phyloP scores from a whole-genome alignment of 1,140 invertebrate genomes.

The Drosophila takahashii region DNA sequence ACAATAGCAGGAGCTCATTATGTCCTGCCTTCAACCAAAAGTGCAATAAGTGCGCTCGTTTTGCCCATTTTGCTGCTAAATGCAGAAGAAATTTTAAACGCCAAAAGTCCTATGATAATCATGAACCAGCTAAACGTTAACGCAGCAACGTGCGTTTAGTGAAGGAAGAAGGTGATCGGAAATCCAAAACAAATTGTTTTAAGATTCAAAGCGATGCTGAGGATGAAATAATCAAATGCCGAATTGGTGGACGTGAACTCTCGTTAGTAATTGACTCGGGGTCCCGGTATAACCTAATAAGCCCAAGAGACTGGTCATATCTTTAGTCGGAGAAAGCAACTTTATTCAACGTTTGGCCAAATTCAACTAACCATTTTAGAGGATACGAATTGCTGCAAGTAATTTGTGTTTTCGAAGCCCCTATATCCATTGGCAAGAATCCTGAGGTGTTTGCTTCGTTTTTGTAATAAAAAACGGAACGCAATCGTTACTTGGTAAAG shows the following conservation, averaged over 20 bases:
- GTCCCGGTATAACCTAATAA: conserved; percentile 1
- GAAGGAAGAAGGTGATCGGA: not conserved
- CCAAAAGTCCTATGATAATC: too few species aligned
- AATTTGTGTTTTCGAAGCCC: not conserved
- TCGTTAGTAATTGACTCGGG: not conserved
- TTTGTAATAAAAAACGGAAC: not conserved
- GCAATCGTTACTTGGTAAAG: not conserved
- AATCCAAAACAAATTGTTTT: not conserved
- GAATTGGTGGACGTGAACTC: not conserved
- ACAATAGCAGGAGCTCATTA: too few species aligned
- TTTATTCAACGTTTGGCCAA: not conserved
- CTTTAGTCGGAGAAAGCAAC: not conserved
- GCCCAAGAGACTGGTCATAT: conserved; percentile 1
- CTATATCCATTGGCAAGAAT: not conserved
- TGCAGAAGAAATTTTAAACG: too few species aligned
- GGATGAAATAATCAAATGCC: conserved; percentile 9
- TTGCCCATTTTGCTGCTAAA: too few species aligned
- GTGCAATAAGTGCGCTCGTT: too few species aligned
- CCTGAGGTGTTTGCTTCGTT: not conserved
- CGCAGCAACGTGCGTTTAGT: too few species aligned
- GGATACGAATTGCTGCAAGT: conserved; percentile 1
- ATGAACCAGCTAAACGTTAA: too few species aligned
- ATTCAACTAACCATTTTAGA: not conserved
- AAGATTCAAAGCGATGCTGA: not conserved
- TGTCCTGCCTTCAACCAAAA: too few species aligned